These are phyloP conservation scores for Biston betularia DNA, from an alignment of 2,888 invertebrate species.

Conservation along the genomic window DNA sequence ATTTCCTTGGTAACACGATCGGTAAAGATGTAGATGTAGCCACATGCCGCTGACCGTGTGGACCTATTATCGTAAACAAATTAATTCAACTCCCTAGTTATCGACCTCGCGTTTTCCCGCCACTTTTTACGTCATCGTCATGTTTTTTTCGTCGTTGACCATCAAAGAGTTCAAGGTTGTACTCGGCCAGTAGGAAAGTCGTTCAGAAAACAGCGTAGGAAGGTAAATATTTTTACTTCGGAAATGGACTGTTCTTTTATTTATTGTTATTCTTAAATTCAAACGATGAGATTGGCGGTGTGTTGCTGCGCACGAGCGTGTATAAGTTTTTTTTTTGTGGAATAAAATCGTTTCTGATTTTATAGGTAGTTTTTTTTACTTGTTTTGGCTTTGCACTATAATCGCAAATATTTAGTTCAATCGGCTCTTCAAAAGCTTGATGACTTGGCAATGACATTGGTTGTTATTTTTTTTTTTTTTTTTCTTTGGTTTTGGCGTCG, in stretches of 20 bases:
- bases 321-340: neutral
- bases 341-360: no score
- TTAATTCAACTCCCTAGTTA: conserved; percentile 16
- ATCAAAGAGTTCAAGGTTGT: conserved; percentile 64
- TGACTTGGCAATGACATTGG: no score
- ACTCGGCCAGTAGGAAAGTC: conserved; percentile 42
- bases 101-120: conserved; percentile 50
- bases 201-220: conserved; percentile 30
- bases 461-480: no score
- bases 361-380: no score
- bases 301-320: neutral
- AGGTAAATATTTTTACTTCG: conserved; percentile 19
- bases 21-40: neutral
- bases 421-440: no score
- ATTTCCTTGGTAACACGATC: neutral
- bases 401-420: no score
- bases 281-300: neutral
- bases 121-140: conserved; percentile 58
- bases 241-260: conserved; percentile 6
- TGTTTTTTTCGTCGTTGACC: conserved; percentile 57
- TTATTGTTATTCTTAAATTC: neutral
- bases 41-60: neutral
- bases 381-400: no score
- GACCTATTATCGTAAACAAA: conserved; percentile 11
- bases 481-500: no score